A percentile compares a stretch with the other conserved stretches of the same genome.
These are phyloP conservation scores for Macquaria ambigua DNA, from an alignment of 2,113 vertebrate species.

Conservation along the genomic window DNA sequence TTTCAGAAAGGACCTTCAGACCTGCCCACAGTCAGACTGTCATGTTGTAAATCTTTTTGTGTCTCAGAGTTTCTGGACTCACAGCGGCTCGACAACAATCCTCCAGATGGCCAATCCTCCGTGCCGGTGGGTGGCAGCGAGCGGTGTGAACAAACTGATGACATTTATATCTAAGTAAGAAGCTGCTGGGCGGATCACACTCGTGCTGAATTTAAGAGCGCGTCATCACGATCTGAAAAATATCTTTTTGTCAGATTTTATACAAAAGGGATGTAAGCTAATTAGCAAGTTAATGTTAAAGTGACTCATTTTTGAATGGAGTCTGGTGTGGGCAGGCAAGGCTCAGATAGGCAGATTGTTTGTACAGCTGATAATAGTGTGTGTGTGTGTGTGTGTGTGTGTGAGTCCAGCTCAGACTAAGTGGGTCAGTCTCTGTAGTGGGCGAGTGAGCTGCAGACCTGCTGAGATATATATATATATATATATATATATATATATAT, in stretches of 20 bases:
- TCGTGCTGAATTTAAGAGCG: background rate
- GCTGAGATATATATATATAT: background rate
- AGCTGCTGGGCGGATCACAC: slow-evolving; percentile 20
- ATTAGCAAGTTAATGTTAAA: background rate
- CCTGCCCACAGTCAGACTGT: background rate
- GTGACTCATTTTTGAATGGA: background rate
- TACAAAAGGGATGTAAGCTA: background rate
- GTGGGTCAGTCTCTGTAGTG: slow-evolving; percentile 25
- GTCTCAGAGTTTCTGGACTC: slow-evolving; percentile 27
- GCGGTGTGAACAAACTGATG: slow-evolving; percentile 42
- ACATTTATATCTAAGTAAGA: slow-evolving; percentile 45
- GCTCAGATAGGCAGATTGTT: background rate
- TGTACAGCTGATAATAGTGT: background rate
- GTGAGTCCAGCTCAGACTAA: slow-evolving; percentile 18
- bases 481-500: too few relatives aligned
- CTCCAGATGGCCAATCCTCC: slow-evolving; percentile 63
- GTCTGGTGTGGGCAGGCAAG: background rate
- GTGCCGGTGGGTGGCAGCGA: slow-evolving; percentile 47
- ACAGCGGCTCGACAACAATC: slow-evolving; percentile 46
- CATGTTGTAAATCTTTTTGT: slow-evolving; percentile 19
- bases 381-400: background rate
- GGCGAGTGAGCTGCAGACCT: background rate
- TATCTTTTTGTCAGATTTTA: background rate
- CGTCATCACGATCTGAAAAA: background rate
- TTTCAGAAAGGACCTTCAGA: background rate